Base-by-base conservation (phyloP, 2,888 invertebrate species). In the Hypena proboscidalis region DNA sequence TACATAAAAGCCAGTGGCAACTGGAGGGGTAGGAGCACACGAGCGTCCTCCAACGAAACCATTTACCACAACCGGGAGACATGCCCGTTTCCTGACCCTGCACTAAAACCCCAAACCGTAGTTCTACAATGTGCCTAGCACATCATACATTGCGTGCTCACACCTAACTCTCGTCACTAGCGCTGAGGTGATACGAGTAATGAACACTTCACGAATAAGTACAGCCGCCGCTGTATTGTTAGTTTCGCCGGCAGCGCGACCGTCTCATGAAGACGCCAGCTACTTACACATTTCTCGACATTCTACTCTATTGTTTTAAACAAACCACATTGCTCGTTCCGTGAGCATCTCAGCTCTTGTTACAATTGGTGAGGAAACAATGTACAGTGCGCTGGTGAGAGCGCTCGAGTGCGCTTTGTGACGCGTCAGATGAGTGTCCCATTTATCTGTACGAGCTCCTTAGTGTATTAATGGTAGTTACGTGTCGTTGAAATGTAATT, bases 241-340 rank as follows among this genome's bases (percentile, higher is more conserved):
- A 45, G 50, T 45, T 43, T 31, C 23, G 33, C 31, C 25, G 25
- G 13, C 45, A 43, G 43, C 35, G 59, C 41, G 46, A 49, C 64
- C 54, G 51, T 40, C 59, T 67, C 66, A 56, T 69, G 67, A 72
- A 71, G 64, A 67, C 65, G 60, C 58, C 39, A 65, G 67, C 69
- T 69, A 71, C 72, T 72, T 67, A 67, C 53, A 65, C 50, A 54
- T 59, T 58, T 33, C 57, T 52, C 56, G 59, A 60, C 52, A 42
- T 50, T 33, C 43, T 48, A 54, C 47, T 39, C 62, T 71, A 74
- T 79, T 81, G 80, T 78, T 76, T 73, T 65, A 64, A 71, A 74
- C 70, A 70, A 69, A 75, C 67, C 72, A 73, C 77, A 80, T 77
- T 74, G 78, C 80, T 69, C 55, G 70, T 58, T 59, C 46, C 56